These are phyloP conservation scores for Crossocerus cetratus DNA, from an alignment of 2,888 invertebrate species.

Conservation along the genomic window DNA sequence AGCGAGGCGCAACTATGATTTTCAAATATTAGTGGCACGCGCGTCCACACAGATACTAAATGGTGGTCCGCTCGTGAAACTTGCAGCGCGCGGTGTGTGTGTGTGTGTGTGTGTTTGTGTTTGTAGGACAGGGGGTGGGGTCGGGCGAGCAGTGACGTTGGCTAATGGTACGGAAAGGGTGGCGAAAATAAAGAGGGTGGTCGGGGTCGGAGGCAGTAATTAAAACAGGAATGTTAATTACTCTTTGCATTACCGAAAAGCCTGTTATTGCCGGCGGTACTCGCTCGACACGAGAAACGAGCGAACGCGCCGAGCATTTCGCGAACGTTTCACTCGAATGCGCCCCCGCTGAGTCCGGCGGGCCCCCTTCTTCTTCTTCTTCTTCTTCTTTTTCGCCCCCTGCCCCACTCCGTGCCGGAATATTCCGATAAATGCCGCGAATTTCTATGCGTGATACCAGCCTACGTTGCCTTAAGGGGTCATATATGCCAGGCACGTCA, in stretches of 20 bases:
- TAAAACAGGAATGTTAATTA: constrained; percentile 77
- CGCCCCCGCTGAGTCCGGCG: constrained; percentile 10
- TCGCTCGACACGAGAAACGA: constrained; percentile 42
- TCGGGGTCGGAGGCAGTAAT: constrained; percentile 68
- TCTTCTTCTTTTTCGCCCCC: constrained; percentile 13
- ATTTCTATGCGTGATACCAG: constrained; percentile 36
- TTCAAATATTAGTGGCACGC: constrained; percentile 24
- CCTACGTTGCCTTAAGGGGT: constrained; percentile 15
- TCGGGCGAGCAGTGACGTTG: constrained; percentile 42
- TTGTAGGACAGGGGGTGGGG: constrained; percentile 8
- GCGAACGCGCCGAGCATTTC: constrained; percentile 30
- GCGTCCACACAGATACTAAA: constrained; percentile 16
- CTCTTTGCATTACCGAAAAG: constrained; percentile 75
- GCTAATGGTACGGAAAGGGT: constrained; percentile 66
- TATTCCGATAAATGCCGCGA: constrained; percentile 27
- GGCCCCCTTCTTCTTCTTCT: not conserved
- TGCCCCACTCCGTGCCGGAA: constrained; percentile 12
- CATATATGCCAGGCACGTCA: too few relatives aligned
- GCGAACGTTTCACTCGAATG: constrained; percentile 33
- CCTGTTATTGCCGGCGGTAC: constrained; percentile 64
- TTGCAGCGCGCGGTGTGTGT: not conserved
- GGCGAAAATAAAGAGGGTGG: constrained; percentile 68
- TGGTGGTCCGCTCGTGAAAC: not conserved
- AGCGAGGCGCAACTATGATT: constrained; percentile 33
- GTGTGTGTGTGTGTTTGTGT: not conserved